Conservation (phyloP, 2,797 vertebrate species). For the Tragopan temminckii region DNA sequence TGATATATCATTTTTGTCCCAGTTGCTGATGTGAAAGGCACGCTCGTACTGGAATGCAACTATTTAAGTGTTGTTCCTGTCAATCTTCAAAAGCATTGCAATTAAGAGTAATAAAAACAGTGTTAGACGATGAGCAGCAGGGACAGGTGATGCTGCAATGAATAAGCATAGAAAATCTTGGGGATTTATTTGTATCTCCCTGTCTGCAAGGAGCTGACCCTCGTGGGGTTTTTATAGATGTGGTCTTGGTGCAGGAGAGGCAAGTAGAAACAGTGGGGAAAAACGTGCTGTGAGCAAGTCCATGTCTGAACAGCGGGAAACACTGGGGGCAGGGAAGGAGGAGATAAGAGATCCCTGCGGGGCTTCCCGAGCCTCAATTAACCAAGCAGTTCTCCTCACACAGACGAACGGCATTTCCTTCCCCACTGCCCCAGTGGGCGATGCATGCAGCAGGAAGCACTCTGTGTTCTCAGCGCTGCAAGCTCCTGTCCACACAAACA, state of each 20-base stretch:
- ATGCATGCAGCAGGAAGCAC: not conserved
- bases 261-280: not conserved
- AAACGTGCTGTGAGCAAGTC: not conserved
- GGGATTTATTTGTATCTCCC: not conserved
- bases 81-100: conserved; percentile 21
- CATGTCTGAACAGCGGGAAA: not conserved
- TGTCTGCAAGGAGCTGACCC: not conserved
- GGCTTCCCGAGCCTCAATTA: not conserved
- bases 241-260: not conserved
- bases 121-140: not conserved
- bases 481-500: conserved; percentile 36
- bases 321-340: not conserved
- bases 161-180: not conserved
- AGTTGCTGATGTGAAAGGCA: conserved; percentile 17
- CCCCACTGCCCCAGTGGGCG: rapidly evolving
- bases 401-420: not conserved
- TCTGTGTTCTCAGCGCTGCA: not conserved
- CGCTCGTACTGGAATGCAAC: conserved; percentile 15
- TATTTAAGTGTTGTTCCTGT: conserved; percentile 35
- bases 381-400: rapidly evolving
- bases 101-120: conserved; percentile 6
- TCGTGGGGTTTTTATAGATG: not conserved
- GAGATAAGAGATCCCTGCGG: not conserved
- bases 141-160: not conserved
- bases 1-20: conserved; percentile 36